Evolutionary conservation across 2,888 invertebrate genomes (phyloP).

Genomic region (Ormia ochracea): DNA sequence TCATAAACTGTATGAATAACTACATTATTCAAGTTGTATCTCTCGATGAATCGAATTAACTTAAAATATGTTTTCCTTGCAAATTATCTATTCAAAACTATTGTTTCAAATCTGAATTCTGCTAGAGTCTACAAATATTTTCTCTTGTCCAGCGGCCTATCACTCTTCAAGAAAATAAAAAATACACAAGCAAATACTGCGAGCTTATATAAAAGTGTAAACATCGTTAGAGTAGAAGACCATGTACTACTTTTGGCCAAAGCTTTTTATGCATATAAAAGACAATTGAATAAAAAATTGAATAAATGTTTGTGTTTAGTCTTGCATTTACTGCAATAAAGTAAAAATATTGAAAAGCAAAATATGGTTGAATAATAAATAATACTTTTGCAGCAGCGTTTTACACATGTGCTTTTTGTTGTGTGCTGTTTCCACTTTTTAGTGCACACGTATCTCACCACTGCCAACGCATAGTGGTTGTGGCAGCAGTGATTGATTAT

Average conservation of each 20-base stretch:
- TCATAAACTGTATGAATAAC: no score
- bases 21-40: no score
- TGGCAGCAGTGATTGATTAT: conserved; percentile 20
- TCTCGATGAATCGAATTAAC: no score
- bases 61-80: background rate
- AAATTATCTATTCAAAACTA: background rate
- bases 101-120: background rate
- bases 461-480: background rate
- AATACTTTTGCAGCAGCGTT: conserved; percentile 10
- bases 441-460: no score
- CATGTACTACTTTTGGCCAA: conserved; percentile 64
- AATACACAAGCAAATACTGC: background rate
- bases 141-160: conserved; percentile 32
- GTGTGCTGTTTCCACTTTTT: background rate
- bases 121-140: conserved; percentile 1
- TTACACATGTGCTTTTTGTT: background rate
- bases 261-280: conserved; percentile 36
- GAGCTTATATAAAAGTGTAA: conserved; percentile 34
- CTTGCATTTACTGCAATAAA: conserved; percentile 22
- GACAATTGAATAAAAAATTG: conserved; percentile 4
- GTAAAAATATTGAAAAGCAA: conserved; percentile 1
- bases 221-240: conserved; percentile 63
- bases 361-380: conserved; percentile 45
- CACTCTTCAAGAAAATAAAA: background rate
- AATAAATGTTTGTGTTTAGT: conserved; percentile 8